Base-by-base conservation (phyloP, 2,888 invertebrate species). In the Muschampia plurimacula region DNA sequence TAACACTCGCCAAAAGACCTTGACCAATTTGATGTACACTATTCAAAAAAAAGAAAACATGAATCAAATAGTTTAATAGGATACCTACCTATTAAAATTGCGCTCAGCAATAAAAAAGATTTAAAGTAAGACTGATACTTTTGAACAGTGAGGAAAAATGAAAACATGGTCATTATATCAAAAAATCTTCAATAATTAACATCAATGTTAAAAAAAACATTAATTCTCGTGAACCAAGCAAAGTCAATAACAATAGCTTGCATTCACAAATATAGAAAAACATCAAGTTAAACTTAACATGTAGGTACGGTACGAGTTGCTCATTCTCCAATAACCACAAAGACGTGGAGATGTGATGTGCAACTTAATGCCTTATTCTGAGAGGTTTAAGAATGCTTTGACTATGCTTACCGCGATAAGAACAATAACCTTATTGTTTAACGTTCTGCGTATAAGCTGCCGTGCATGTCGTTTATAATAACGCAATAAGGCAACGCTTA, bases 371-470 rank as follows among this genome's bases (percentile, higher is more conserved):
- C 39, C 39, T 62, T 62, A 62, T 62, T 39, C 32, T 9, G n/a
- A 62, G 15, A 36, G 32, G 32, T 2, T 39, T 62, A 62, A 41
- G 15, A 15, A 13, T 15, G 62, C 36, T 36, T 9, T 36, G 12
- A 39, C 39, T 2, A 39, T 41, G 41, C 15, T 9, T 62, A 15
- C 13, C 41, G 39, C 15, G 15, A 62, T 41, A 62, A 62, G 62
- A 62, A 66, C 55, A 66, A 66, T 55, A 66, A 55, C 55, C 62
- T 62, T 39, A 39, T 62, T 62, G 62, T 59, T 59, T 60, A 39
- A 36, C 60, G 60, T 39, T 32, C 62, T 62, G 62, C 62, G 62
- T 41, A 60, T 60, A 4, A 36, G 36, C 32, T 32, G 59, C 13
- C 59, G 36, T 22, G 22, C 55, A 55, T 8, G 55, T 22, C 10